Evolutionary conservation across 2,888 invertebrate species (phyloP), one percentile per base, ranked within the genome.

Genomic region (Cantharis flavilabris): DNA sequence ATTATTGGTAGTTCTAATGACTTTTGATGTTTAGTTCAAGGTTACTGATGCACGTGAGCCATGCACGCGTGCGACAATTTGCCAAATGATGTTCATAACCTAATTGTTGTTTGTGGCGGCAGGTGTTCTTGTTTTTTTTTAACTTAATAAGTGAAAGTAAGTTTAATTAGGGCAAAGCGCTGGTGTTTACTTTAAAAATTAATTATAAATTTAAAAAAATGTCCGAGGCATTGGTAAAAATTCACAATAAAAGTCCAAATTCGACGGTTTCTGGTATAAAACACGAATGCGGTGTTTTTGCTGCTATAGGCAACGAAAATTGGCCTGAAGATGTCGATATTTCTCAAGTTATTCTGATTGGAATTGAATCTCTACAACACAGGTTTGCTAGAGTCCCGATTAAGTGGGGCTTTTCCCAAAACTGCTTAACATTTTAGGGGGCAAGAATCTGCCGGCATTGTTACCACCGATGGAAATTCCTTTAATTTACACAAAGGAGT

Each of bases 361-460:
- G 98, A 33, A 89, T 98, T 74, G 96, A 97, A 71, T 97, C 97
- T 0, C 88, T 98, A 70, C 98, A 98, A 86, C 98, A 98, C 90
- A 93, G 95, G 95, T 95, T 86, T 23, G 26, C 9, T 49, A 14
- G 9, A 10, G 14, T 9, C 11, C 9, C 26, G 30, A 11, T 26
- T 69, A 26, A 23, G 9, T 23, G 69, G 20, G 28, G 5, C 28
- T 28, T 16, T 69, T 69, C 11, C 28, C 18, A 49, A 49, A 49
- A 49, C 70, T 67, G 33, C 73, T 78, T 73, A 73, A 80, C 49
- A 78, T 84, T 86, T 9, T 88, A 96, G 99, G 88, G 99, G 99
- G 23, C 99, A 99, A 89, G 99, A 99, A 89, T 98, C 98, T 83
- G 97, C 98, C 9, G 99, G 99, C 13, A 97, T 99, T 79, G 98